Evolutionary conservation across 2,888 invertebrate species (phyloP), one percentile per base, ranked within the genome.

Genomic region (Cotesia congregata): DNA sequence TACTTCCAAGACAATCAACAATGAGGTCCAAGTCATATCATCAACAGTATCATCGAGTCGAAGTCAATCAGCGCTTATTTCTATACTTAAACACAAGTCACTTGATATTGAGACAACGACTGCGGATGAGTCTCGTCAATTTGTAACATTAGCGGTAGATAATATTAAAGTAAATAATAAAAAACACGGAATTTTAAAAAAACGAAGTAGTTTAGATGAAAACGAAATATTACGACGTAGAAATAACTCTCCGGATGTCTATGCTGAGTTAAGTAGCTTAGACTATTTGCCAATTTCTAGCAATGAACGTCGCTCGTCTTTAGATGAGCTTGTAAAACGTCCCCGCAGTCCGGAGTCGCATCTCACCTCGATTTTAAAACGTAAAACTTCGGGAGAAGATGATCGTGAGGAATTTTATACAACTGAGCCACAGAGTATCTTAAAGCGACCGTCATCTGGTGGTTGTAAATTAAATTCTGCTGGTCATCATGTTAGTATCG

Each of bases 171-270:
- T 60, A 40, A 67, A 93, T 41, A 92, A 92, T 76, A 92, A 93
- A 81, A 93, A 93, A 74, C 95, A 95, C 88, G 95, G 95, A 67
- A 96, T 96, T 86, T 91, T 95, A 80, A 96, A 96, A 89, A 96
- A 96, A 90, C 93, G 95, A 50, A 93, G 95, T 76, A 96, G 96
- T 85, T 90, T 96, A 82, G 96, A 96, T 83, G 96, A 96, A 86
- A 93, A 93, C 38, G 93, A 94, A 88, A 94, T 94, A 73, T 91
- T 93, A 80, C 90, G 93, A 67, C 91, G 93, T 82, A 91, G 94
- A 73, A 94, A 94, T 75, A 94, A 93, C 82, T 94, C 94, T 78
- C 94, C 94, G 1, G 94, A 94, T 85, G 93, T 93, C 50, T 69
- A 72, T 7, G 74, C 76, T 38, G 79, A 92, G 84, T 91, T 91